Evolutionary conservation across 2,113 vertebrate species (phyloP).

Genomic region (Forbesichthys agassizii): DNA sequence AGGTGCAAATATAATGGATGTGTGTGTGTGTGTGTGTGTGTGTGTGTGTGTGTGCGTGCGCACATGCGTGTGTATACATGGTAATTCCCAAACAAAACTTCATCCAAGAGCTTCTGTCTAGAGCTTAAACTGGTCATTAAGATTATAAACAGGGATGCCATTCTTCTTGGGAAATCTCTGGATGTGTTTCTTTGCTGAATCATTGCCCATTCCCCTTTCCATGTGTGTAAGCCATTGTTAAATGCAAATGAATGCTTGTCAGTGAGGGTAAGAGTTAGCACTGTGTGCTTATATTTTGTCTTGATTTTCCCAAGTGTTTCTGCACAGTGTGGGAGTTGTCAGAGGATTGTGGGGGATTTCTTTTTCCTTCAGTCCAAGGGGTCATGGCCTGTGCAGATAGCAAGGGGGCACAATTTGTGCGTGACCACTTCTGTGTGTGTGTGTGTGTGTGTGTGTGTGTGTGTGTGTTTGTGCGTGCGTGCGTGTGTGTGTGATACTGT

Average conservation of each 20-base stretch:
- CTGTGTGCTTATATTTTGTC: slow-evolving; percentile 28
- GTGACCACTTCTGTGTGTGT: slow-evolving; percentile 15
- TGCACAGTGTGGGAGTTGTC: slow-evolving; percentile 9
- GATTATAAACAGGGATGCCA: not conserved
- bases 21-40: not conserved
- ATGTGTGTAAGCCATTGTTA: slow-evolving; percentile 42
- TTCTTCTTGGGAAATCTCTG: slow-evolving; percentile 12
- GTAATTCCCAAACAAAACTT: not conserved
- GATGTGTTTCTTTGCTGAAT: slow-evolving; percentile 36
- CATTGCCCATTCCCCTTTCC: slow-evolving; percentile 1
- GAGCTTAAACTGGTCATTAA: not conserved
- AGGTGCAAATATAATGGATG: not conserved
- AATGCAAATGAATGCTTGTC: slow-evolving; percentile 34
- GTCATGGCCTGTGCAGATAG: slow-evolving; percentile 45
- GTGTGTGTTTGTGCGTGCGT: not conserved
- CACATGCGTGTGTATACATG: not conserved
- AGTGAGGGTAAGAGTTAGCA: slow-evolving; percentile 37
- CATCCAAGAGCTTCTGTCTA: not conserved
- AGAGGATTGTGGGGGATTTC: slow-evolving; percentile 35
- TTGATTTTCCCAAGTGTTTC: not conserved
- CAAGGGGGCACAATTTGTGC: slow-evolving; percentile 35
- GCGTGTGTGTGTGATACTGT: slow-evolving; percentile 26
- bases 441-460: not conserved
- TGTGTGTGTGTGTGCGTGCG: not conserved
- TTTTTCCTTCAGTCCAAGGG: slow-evolving; percentile 42